Evolutionary conservation across 2,797 vertebrate species (phyloP).

Genomic region (Miopithecus talapoin): DNA sequence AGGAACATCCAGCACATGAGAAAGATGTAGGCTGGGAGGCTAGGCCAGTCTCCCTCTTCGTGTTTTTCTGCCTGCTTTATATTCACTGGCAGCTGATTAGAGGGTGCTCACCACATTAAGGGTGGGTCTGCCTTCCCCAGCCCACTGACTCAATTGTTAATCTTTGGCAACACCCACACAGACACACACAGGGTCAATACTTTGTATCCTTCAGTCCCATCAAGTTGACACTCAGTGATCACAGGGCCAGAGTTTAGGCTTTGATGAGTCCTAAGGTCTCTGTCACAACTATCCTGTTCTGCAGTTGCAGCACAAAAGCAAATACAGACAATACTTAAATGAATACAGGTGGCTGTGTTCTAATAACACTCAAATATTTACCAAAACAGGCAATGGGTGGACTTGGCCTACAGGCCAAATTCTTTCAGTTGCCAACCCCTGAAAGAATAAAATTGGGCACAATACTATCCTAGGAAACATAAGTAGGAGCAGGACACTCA

Average conservation of each 20-base stretch:
- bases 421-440: neutral
- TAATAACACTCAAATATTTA: constrained; percentile 28
- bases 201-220: neutral
- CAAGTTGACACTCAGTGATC: neutral
- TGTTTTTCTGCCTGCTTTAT: neutral
- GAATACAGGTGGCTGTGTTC: neutral
- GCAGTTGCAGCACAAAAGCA: neutral
- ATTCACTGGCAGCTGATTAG: neutral
- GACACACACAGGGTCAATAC: neutral
- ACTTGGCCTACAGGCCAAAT: neutral
- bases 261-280: neutral
- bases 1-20: neutral
- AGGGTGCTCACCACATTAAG: neutral
- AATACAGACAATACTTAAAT: neutral
- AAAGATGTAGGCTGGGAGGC: neutral
- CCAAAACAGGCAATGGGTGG: neutral
- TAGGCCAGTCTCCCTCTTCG: neutral
- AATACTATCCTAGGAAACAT: neutral
- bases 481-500: neutral
- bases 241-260: neutral
- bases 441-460: neutral
- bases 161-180: neutral
- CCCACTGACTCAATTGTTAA: neutral
- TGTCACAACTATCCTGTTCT: neutral
- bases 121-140: neutral